Evolutionary conservation across 2,113 vertebrate species (phyloP), one percentile per base, ranked within the genome.

Genomic region (Pachypanchax playfairii): DNA sequence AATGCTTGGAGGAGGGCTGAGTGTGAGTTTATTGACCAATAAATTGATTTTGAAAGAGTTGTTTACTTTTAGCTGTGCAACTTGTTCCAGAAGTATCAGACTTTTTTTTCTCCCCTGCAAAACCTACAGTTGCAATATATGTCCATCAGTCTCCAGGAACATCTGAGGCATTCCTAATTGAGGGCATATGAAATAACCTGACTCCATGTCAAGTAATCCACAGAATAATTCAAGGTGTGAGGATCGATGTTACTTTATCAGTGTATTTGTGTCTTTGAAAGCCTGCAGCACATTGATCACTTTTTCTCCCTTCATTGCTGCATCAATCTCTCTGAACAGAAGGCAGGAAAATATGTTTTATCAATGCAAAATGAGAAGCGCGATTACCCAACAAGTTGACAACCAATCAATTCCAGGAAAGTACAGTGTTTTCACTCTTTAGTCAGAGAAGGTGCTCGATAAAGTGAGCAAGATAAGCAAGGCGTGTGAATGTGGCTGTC

Each of bases 361-460:
- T 69, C 77, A 65, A 63, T 82, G 54, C 71, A 85, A 90, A 89
- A 91, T 79, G 76, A 86, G 63, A 65, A 64, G 43, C 69, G 74
- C 65, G 62, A 80, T 82, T 84, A 85, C 73, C 80, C 77, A 22
- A 29, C 71, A 77, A 31, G 56, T 68, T 85, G 88, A 88, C 88
- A 88, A 76, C 83, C 82, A 85, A 88, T 91, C 89, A 85, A 89
- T 91, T 82, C 67, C 60, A 54, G 76, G 31, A 70, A 64, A 73
- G 65, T 25, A 17, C 6, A 42, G 39, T 76, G 83, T 83, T 83
- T 83, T 79, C 81, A 86, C 75, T 85, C 77, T 74, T 69, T 64
- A 47, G 75, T 42, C 67, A 65, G 63, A 84, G 46, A 61, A 80
- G 69, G 79, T 71, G 71, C 65, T 87, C 68, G 48, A 87, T 87